Base-by-base conservation (phyloP, 2,113 vertebrate genomes). In the Heteronetta atricapilla region DNA sequence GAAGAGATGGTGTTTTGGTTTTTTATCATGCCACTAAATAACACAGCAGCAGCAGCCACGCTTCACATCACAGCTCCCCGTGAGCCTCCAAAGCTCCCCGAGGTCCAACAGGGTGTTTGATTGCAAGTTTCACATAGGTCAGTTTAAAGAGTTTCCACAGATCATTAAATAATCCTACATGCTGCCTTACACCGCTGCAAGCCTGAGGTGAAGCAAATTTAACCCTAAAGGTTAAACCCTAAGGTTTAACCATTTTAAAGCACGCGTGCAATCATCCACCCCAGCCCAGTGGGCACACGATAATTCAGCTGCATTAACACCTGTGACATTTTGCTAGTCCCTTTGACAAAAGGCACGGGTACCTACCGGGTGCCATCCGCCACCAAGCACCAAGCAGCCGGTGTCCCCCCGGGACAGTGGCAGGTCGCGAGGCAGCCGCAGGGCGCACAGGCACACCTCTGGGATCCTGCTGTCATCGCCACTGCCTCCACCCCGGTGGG, bases 321-420 rank as follows among this genome's bases (percentile, higher is more conserved):
- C 46, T 48, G 11, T 11, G 46, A 11, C 46, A 48, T 48, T 48
- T 48, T 48, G 46, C 46, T 48, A 21, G 20, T 11, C 20, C 46
- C 46, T 48, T 48, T 48, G 21, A 48, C 46, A 22, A 48, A 59
- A 5, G 48, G 67, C 82, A 33, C 0, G 3, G 89, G 59, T n/a
- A 81, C 76, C 36, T 86, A 87, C 66, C 10, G 0, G 73, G 36
- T 40, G 76, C 28, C 16, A 3, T 63, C 69, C 55, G 44, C n/a
- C n/a, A 13, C 40, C 1, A 10, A 50, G 69, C 5, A 11, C 80
- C 83, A 63, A 53, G 6, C 56, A 46, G 80, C 28, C 4, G 1
- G 63, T 21, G n/a, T 80, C 0, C 0, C 16, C 63, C 59, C 59
- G 0, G 82, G 44, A 73, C 59, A 2, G 31, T 50, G 40, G 82